A percentile compares a stretch with the other conserved stretches of the same genome.
Evolutionary conservation across 2,888 invertebrate species (phyloP).

Genomic region (Polydesmus complanatus): DNA sequence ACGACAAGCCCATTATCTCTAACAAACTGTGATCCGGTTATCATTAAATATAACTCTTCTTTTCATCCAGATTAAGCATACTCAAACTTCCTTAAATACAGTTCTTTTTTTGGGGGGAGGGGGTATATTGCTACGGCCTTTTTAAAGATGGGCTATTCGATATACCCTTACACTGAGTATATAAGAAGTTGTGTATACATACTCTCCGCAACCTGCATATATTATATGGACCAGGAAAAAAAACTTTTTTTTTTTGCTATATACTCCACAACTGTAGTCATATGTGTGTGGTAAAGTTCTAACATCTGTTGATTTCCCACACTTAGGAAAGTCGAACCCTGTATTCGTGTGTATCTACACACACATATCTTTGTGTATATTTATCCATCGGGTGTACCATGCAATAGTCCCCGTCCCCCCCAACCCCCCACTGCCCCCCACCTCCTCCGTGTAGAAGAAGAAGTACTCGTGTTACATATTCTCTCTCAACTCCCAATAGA

Average conservation of each 20-base stretch:
- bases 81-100: not conserved
- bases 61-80: not conserved
- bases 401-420: too few relatives aligned
- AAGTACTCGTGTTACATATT: not conserved
- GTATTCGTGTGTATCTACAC: not conserved
- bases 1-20: slow-evolving; percentile 14
- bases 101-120: not conserved
- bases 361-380: not conserved
- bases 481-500: not conserved
- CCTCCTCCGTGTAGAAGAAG: too few relatives aligned
- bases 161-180: not conserved
- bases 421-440: not conserved
- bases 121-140: too few relatives aligned
- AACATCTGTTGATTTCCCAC: not conserved
- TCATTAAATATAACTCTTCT: slow-evolving; percentile 2
- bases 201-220: not conserved
- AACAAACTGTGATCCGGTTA: slow-evolving; percentile 16
- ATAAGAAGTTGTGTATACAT: not conserved
- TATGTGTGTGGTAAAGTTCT: not conserved
- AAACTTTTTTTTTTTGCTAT: too few relatives aligned
- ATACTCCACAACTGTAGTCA: too few relatives aligned
- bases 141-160: not conserved
- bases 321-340: not conserved
- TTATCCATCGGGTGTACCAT: not conserved
- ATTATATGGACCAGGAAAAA: not conserved